A percentile compares a stretch with the other conserved stretches of the same genome.
Conservation (phyloP, 1,140 invertebrate genomes). For the Drosophila guanche region DNA sequence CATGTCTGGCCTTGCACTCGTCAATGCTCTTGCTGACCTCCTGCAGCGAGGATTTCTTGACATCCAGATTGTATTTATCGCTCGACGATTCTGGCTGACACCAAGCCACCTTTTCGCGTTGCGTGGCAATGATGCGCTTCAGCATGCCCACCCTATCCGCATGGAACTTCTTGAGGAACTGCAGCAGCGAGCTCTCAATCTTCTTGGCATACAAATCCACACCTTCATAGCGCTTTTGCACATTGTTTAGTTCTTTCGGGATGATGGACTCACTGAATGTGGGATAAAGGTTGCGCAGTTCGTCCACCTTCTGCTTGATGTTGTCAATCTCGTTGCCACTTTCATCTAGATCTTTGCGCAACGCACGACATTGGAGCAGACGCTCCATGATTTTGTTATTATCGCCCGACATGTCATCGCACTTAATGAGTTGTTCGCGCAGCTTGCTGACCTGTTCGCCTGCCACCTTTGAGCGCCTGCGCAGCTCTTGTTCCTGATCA, state of each 20-base stretch:
- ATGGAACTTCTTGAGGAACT: conserved; percentile 94
- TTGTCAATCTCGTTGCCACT: conserved; percentile 88
- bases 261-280: conserved; percentile 90
- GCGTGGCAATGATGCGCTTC: conserved; percentile 90
- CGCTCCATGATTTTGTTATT: conserved; percentile 92
- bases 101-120: conserved; percentile 96
- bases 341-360: conserved; percentile 88
- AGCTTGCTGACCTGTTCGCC: conserved; percentile 89
- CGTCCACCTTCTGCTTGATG: conserved; percentile 88
- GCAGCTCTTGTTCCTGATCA: conserved; percentile 89
- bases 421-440: conserved; percentile 93
- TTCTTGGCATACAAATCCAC: conserved; percentile 90
- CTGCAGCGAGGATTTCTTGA: conserved; percentile 92
- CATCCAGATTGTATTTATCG: conserved; percentile 96
- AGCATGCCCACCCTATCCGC: conserved; percentile 92
- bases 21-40: conserved; percentile 90
- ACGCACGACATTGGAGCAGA: conserved; percentile 89
- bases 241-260: conserved; percentile 90
- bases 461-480: conserved; percentile 88
- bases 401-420: conserved; percentile 95
- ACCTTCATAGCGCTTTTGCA: conserved; percentile 91
- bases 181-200: conserved; percentile 91
- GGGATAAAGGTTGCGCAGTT: conserved; percentile 91
- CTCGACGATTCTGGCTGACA: conserved; percentile 93
- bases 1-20: conserved; percentile 87